Base-by-base conservation (phyloP, 2,797 vertebrate species). In the Mallotus villosus region DNA sequence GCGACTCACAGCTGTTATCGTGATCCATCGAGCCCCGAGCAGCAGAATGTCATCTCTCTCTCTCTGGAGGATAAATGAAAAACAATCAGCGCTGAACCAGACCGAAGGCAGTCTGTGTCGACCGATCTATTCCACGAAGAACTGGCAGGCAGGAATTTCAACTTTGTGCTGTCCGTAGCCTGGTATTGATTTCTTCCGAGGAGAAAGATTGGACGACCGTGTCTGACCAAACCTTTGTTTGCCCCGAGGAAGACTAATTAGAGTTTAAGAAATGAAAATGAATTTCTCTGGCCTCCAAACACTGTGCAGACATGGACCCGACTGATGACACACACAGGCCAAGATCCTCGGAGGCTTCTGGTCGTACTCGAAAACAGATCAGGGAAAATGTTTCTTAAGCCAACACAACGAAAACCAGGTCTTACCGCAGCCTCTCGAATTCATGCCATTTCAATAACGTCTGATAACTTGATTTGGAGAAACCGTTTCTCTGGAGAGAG, bases 161-260 rank as follows among this genome's bases (percentile, higher is more conserved):
- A 77, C 65, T 21, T 6, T 68, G 74, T 61, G 71, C 64, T 74
- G 32, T 76, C 78, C 78, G 37, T 65, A 75, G 69, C 74, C 49
- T 49, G 37, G 6, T 69, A 84, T 78, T 68, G 85, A 88, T 85
- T 76, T 59, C 29, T 72, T 80, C 59, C 63, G 7, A 5, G 4
- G 25, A 79, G 77, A 77, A 63, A 82, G 80, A 87, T 63, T 70
- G 55, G 64, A 73, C 67, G 73, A 46, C 27, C 19, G 67, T 29
- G 63, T 85, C 62, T 81, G 75, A 71, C 22, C 22, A 19, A 49
- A 67, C 62, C 70, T 67, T 72, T 69, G 65, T 81, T 78, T 60
- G 74, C 86, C 72, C 64, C 14, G 1, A 76, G 63, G 77, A 75
- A 71, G 61, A 70, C 51, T 78, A 82, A 85, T 78, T 68, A 32